Evolutionary conservation across 2,113 vertebrate species (phyloP).

Genomic region (Hucho hucho): DNA sequence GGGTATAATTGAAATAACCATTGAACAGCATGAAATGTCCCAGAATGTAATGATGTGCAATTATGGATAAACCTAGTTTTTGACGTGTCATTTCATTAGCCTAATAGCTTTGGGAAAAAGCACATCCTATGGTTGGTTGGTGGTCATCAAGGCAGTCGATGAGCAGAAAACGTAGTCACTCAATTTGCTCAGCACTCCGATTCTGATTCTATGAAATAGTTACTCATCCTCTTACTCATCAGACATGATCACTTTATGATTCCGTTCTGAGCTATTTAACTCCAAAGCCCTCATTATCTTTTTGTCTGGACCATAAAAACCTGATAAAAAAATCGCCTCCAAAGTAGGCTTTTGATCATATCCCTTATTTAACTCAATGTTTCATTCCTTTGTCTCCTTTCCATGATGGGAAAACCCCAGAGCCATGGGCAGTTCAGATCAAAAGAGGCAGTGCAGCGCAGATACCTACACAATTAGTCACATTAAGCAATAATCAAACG

Average conservation of each 20-base stretch:
- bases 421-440: conserved; percentile 10
- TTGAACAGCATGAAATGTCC: neutral
- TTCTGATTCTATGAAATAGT: conserved; percentile 53
- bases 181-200: conserved; percentile 44
- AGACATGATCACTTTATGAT: conserved; percentile 46
- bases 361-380: neutral
- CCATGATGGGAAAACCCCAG: neutral
- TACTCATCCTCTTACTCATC: conserved; percentile 52
- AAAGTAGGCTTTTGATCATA: conserved; percentile 24
- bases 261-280: conserved; percentile 55
- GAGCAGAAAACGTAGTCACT: conserved; percentile 45
- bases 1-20: too few relatives aligned
- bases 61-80: neutral
- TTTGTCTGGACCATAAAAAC: conserved; percentile 52
- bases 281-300: conserved; percentile 52
- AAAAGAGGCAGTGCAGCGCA: conserved; percentile 51
- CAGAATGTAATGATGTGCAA: neutral
- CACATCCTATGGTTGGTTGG: conserved; percentile 21
- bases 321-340: conserved; percentile 46
- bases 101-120: neutral
- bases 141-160: conserved; percentile 34
- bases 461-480: conserved; percentile 44
- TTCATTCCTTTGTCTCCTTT: neutral
- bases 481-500: conserved; percentile 44
- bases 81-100: neutral